phyloP scores from a whole-genome alignment of 2,113 vertebrate genomes.

The Apus apus region DNA sequence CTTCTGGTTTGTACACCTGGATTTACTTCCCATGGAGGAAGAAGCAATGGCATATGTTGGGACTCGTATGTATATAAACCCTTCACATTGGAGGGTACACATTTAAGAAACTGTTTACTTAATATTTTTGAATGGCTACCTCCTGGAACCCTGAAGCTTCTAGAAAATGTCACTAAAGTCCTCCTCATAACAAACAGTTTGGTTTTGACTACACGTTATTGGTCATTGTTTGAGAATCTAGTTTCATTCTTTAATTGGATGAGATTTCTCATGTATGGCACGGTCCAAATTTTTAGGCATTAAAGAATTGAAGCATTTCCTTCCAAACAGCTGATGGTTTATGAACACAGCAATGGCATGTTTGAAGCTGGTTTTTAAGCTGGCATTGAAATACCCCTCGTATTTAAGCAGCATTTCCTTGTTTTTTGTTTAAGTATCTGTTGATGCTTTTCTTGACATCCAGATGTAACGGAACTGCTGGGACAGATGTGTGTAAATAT shows the following conservation, averaged over 20 bases:
- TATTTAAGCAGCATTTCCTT: background rate
- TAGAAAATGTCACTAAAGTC: background rate
- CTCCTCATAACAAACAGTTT: background rate
- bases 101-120: background rate
- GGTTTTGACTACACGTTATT: background rate
- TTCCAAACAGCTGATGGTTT: background rate
- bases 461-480: background rate
- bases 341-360: background rate
- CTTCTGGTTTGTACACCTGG: background rate
- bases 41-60: background rate
- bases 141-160: background rate
- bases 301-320: background rate
- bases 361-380: background rate
- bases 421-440: background rate
- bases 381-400: background rate
- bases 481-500: background rate
- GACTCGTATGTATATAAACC: background rate
- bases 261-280: background rate
- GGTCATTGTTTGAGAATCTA: background rate
- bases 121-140: background rate
- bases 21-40: background rate
- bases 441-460: background rate
- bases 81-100: background rate
- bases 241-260: background rate
- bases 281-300: background rate